Conservation (phyloP, 2,797 vertebrate species). For the Hephaestus fuliginosus region DNA sequence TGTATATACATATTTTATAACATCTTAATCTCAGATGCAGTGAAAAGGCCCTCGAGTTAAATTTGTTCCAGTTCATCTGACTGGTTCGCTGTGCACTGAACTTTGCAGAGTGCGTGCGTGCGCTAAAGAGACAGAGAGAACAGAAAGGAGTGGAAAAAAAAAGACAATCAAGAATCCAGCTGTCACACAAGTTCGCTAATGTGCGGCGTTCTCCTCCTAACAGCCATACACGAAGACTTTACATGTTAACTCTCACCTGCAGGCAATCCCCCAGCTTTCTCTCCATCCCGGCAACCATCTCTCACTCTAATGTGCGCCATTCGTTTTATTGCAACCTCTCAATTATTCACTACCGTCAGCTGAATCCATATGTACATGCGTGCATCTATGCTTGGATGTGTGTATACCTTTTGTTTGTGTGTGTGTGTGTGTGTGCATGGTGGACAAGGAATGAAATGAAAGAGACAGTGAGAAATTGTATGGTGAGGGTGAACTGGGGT, state of each 20-base stretch:
- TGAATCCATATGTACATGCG: constrained; percentile 59
- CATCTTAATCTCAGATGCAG: constrained; percentile 39
- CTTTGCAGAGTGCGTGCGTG: constrained; percentile 32
- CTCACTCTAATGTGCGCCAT: constrained; percentile 54
- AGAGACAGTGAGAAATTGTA: constrained; percentile 37
- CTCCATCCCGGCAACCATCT: constrained; percentile 41
- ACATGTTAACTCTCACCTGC: constrained; percentile 69
- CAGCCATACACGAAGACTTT: constrained; percentile 56
- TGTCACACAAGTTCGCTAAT: constrained; percentile 38
- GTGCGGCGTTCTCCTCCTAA: constrained; percentile 20
- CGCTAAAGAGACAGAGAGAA: background rate
- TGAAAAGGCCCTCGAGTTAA: constrained; percentile 58
- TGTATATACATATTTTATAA: constrained; percentile 63
- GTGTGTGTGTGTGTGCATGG: constrained; percentile 13
- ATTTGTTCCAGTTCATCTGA: constrained; percentile 65
- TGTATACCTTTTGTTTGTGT: background rate
- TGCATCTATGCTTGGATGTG: constrained; percentile 9
- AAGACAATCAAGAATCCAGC: constrained; percentile 48
- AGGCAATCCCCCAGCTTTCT: constrained; percentile 49
- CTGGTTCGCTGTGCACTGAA: constrained; percentile 49
- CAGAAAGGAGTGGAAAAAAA: background rate
- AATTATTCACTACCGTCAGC: constrained; percentile 79
- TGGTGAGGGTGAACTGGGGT: constrained; percentile 11
- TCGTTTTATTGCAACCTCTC: constrained; percentile 76
- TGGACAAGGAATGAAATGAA: constrained; percentile 24